Evolutionary conservation across 2,888 invertebrate genomes (phyloP), one percentile per base, ranked within the genome.

Genomic region (Sisyra terminalis): DNA sequence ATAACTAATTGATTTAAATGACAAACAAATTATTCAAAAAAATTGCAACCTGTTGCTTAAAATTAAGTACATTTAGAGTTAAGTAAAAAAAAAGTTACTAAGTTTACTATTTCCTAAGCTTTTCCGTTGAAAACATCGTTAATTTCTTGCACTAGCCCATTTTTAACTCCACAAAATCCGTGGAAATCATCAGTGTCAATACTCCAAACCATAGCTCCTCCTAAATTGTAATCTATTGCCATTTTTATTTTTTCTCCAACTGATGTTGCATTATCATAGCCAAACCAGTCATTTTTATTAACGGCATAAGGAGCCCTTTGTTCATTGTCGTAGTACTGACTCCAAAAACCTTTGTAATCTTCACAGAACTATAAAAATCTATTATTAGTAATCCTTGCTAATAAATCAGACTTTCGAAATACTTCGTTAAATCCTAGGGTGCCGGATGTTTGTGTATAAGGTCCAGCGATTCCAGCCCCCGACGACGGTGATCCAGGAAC

Each of bases 151-250:
- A 84, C 51, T 4, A 86, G 57, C 1, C 78, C 75, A 56, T 69
- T 78, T 38, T 63, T 64, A 4, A 51, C 53, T 1, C 73, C 71
- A 50, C 82, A 82, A 1, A 55, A 49, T 1, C 77, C 80, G 10
- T 55, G 62, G 51, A 81, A 80, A 53, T 86, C 86, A 51, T 86
- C 86, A 5, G 78, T 78, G 55, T 87, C 87, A 8, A 86, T 65
- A 34, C 81, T 78, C 86, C 86, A 87, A 0, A 80, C 53, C 84
- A 86, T 84, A 0, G 70, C 65, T 16, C 82, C 85, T 42, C 66
- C 67, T 42, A 75, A 54, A 43, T 66, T 49, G 43, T 57, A 44
- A 42, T 61, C 48, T 55, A 66, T 54, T 29, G 66, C 58, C 48
- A 58, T 63, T 51, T 60, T 44, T 2, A 52, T 29, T 40, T 78